phyloP scores from a whole-genome alignment of 2,113 vertebrate species.

The Caloenas nicobarica region DNA sequence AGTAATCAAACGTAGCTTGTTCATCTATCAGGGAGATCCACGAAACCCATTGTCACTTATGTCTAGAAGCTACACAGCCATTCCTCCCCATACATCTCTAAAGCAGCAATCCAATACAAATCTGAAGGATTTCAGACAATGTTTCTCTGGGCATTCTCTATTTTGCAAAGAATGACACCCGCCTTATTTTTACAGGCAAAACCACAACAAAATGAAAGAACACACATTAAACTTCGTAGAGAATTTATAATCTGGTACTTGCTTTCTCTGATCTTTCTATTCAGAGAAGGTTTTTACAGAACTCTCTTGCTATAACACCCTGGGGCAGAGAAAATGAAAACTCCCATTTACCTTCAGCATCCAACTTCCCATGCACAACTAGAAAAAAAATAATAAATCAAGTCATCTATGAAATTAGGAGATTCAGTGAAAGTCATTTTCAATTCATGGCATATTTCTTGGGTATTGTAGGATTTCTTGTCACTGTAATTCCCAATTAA shows the following conservation, averaged over 20 bases:
- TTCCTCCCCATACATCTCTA: background rate
- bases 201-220: background rate
- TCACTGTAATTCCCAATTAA: background rate
- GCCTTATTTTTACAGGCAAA: background rate
- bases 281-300: background rate
- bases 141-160: background rate
- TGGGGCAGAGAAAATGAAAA: background rate
- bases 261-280: background rate
- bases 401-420: background rate
- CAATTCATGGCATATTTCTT: background rate
- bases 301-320: background rate
- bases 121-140: background rate
- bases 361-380: background rate
- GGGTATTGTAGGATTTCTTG: background rate
- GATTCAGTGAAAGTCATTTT: background rate
- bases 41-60: background rate
- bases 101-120: background rate
- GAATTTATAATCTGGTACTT: background rate
- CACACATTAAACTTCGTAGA: background rate
- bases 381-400: background rate
- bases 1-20: background rate
- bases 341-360: background rate
- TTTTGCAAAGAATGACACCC: background rate
- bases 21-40: background rate
- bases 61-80: background rate